phyloP scores from a whole-genome alignment of 2,797 vertebrate species.

The Ptychobarbus kaznakovi region DNA sequence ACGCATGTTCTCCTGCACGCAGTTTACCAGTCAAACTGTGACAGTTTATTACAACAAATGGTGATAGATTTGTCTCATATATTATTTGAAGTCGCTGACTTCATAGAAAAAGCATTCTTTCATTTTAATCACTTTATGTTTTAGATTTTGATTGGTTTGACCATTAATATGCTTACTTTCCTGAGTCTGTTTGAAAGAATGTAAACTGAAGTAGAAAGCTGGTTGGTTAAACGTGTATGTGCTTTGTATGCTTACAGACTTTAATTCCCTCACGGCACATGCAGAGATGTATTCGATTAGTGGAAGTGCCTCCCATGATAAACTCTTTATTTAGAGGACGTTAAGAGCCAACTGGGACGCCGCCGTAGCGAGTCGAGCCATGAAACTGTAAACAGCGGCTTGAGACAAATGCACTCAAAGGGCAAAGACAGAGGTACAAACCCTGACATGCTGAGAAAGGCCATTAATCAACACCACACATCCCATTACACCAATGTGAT shows the following conservation, averaged over 20 bases:
- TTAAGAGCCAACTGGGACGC: slow-evolving; percentile 8
- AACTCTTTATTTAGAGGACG: slow-evolving; percentile 38
- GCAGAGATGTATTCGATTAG: slow-evolving; percentile 28
- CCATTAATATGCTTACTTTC: background rate
- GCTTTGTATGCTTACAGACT: slow-evolving; percentile 1
- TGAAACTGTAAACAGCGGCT: slow-evolving; percentile 57
- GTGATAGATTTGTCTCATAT: background rate
- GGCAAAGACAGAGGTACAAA: slow-evolving; percentile 71
- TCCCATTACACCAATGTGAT: slow-evolving; percentile 69
- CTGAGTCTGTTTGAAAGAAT: background rate
- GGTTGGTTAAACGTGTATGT: background rate
- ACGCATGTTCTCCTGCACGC: background rate
- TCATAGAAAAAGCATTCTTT: slow-evolving; percentile 7
- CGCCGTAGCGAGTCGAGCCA: slow-evolving; percentile 59
- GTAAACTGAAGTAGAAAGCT: background rate
- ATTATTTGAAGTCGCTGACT: background rate
- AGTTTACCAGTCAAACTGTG: slow-evolving; percentile 22
- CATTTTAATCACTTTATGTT: background rate
- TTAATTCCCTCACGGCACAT: background rate
- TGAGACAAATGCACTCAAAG: slow-evolving; percentile 73
- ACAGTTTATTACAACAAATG: slow-evolving; percentile 19
- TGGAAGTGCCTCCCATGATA: slow-evolving; percentile 31
- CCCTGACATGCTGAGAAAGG: slow-evolving; percentile 70
- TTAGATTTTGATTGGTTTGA: background rate
- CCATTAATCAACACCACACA: slow-evolving; percentile 77